Evolutionary conservation across 2,888 invertebrate species (phyloP).

Genomic region (Atethmia centrago): DNA sequence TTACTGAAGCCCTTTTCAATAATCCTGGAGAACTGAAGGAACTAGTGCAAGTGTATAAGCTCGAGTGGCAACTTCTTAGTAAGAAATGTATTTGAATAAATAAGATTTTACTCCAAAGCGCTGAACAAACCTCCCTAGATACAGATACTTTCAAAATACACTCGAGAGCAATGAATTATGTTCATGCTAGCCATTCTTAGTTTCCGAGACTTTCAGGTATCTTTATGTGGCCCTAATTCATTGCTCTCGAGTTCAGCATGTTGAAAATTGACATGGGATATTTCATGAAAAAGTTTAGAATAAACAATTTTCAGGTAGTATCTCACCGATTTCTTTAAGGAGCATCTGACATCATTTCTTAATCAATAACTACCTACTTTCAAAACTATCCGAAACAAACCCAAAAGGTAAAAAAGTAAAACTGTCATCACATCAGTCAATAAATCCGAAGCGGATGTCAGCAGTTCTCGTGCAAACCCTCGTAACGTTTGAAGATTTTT

Average conservation of each 20-base stretch:
- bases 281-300: conserved; percentile 16
- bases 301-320: conserved; percentile 21
- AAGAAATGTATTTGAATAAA: neutral
- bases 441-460: conserved; percentile 7
- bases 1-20: neutral
- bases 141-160: conserved; percentile 19
- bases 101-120: neutral
- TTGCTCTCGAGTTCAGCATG: too few species aligned
- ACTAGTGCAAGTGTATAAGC: neutral
- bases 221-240: too few species aligned
- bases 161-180: too few species aligned
- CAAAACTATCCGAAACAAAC: neutral
- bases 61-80: neutral
- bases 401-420: neutral
- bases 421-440: neutral
- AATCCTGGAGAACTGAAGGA: neutral
- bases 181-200: too few species aligned
- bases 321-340: conserved; percentile 15
- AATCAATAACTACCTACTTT: too few species aligned
- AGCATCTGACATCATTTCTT: too few species aligned
- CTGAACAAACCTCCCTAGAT: conserved; percentile 18
- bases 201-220: too few species aligned
- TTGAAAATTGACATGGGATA: too few species aligned
- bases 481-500: neutral
- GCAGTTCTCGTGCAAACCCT: conserved; percentile 3